Conservation (phyloP, 2,113 vertebrate genomes). For the Caranx melampygus region DNA sequence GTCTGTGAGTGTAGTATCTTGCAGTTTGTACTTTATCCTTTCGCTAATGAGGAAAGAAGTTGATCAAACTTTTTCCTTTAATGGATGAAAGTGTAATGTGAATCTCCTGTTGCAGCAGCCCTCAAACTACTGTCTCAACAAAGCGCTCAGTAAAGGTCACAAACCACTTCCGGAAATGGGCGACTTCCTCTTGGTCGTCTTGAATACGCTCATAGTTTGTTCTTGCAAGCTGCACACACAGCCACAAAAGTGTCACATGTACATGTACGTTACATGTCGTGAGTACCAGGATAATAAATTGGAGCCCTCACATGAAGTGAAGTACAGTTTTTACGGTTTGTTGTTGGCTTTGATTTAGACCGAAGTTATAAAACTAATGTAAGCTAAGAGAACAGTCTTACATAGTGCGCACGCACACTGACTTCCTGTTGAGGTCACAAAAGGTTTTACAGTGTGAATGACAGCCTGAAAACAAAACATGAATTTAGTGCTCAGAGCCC, state of each 20-base stretch:
- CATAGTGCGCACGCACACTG: background rate
- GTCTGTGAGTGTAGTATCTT: background rate
- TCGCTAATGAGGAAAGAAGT: background rate
- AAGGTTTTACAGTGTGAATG: constrained; percentile 9
- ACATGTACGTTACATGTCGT: background rate
- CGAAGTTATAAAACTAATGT: constrained; percentile 15
- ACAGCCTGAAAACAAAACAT: background rate
- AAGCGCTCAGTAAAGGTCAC: constrained; percentile 79
- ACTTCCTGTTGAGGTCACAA: constrained; percentile 49
- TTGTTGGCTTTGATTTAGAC: background rate
- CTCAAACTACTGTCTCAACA: constrained; percentile 60
- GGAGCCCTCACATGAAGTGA: background rate
- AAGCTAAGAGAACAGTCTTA: constrained; percentile 4
- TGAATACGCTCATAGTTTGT: constrained; percentile 48
- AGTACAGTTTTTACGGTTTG: background rate
- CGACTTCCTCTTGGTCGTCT: constrained; percentile 80
- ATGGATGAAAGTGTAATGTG: background rate
- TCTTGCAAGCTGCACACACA: constrained; percentile 22
- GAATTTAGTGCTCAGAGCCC: background rate
- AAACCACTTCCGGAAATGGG: constrained; percentile 81
- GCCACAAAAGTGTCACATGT: constrained; percentile 1
- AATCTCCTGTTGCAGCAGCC: constrained; percentile 31
- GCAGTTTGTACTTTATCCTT: background rate
- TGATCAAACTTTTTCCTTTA: background rate
- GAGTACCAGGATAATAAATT: no score